A percentile compares a stretch with the other conserved stretches of the same genome.
phyloP scores from a whole-genome alignment of 2,888 invertebrate genomes.

The Balanococcus diminutus region DNA sequence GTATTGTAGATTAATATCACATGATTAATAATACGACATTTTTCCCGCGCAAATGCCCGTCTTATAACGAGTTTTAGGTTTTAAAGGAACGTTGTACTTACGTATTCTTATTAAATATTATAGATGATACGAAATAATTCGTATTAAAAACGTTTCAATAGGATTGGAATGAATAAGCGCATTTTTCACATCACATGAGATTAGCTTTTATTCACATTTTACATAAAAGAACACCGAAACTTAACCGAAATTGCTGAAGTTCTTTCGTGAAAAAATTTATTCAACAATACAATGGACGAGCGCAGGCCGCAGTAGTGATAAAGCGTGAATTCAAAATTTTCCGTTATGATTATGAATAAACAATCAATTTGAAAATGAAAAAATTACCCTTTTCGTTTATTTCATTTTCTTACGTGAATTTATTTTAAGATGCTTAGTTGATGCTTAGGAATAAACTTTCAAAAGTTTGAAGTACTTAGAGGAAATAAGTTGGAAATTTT shows the following conservation, averaged over 20 bases:
- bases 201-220: background rate
- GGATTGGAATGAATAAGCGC: background rate
- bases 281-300: constrained; percentile 20
- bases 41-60: constrained; percentile 8
- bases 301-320: background rate
- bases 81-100: background rate
- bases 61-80: background rate
- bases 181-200: background rate
- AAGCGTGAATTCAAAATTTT: background rate
- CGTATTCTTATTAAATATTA: background rate
- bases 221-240: background rate
- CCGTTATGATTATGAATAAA: background rate
- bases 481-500: background rate
- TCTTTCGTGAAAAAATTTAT: background rate
- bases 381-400: background rate
- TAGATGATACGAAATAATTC: background rate
- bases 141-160: background rate
- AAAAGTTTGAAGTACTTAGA: background rate
- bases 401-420: background rate
- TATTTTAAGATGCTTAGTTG: too few relatives aligned
- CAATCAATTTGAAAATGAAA: background rate
- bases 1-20: background rate
- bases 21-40: background rate
- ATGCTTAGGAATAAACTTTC: too few relatives aligned
- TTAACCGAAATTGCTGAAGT: background rate